Percentiles rank a stretch among this genome's conserved stretches.
phyloP scores from a whole-genome alignment of 2,797 vertebrate genomes.

The Falco naumanni region DNA sequence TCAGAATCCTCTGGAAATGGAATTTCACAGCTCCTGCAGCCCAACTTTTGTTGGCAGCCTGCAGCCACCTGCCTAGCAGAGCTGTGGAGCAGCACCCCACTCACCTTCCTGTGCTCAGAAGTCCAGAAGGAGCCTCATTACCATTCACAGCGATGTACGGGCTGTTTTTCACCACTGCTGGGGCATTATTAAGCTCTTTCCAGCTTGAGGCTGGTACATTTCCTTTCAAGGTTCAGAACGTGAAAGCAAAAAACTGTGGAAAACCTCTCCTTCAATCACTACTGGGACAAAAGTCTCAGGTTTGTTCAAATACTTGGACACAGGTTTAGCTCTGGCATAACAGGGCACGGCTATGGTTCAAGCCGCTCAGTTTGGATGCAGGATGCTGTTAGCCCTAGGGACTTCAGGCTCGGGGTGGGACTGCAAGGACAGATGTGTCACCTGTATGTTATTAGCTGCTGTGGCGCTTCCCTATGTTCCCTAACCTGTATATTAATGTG shows the following conservation, averaged over 20 bases:
- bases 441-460: not conserved
- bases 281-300: not conserved
- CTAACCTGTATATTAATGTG: not conserved
- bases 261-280: not conserved
- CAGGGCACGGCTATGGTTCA: not conserved
- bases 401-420: not conserved
- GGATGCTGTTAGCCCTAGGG: not conserved
- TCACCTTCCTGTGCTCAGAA: not conserved
- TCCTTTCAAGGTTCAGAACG: not conserved
- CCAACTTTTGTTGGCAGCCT: not conserved
- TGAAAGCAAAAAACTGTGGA: not conserved
- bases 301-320: not conserved
- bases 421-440: not conserved
- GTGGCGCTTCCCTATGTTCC: not conserved
- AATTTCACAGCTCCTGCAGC: slow-evolving; percentile 15
- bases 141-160: not conserved
- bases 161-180: not conserved
- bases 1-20: slow-evolving; percentile 20
- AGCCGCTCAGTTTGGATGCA: not conserved
- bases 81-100: not conserved
- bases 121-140: not conserved
- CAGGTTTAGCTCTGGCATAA: not conserved
- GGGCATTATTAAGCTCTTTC: not conserved
- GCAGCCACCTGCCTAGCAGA: not conserved
- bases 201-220: not conserved